A percentile compares a stretch with the other conserved stretches of the same genome.
Conservation (phyloP, 2,888 invertebrate genomes). For the Trimorus sp. region DNA sequence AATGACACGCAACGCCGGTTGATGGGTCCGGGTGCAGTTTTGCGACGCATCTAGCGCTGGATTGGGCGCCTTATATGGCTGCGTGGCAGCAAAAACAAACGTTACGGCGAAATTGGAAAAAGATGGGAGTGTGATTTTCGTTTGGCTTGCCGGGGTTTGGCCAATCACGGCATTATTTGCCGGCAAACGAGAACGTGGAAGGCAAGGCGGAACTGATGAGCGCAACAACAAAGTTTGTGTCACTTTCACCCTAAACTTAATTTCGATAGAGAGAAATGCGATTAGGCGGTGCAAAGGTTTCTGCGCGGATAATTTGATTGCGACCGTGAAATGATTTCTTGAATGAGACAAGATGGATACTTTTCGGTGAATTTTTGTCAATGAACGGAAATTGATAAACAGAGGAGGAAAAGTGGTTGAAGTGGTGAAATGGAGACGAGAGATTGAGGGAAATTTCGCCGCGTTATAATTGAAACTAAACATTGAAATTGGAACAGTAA, state of each 20-base stretch:
- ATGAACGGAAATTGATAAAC: neutral
- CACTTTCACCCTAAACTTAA: constrained; percentile 41
- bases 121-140: constrained; percentile 6
- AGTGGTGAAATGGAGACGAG: no score
- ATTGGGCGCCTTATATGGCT: no score
- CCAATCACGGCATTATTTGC: constrained; percentile 17
- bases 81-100: neutral
- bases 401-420: no score
- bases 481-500: no score
- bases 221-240: constrained; percentile 20
- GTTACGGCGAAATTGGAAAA: no score
- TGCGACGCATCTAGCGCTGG: no score
- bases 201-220: constrained; percentile 20
- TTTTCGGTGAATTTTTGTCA: neutral
- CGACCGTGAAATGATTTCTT: neutral
- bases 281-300: neutral
- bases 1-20: no score
- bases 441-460: no score
- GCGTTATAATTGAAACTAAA: no score
- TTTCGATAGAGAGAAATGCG: constrained; percentile 11
- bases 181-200: constrained; percentile 30
- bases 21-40: no score
- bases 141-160: neutral
- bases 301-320: constrained; percentile 1
- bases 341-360: neutral